Base-by-base conservation (phyloP, 2,797 vertebrate species). In the Trematocara caparti region DNA sequence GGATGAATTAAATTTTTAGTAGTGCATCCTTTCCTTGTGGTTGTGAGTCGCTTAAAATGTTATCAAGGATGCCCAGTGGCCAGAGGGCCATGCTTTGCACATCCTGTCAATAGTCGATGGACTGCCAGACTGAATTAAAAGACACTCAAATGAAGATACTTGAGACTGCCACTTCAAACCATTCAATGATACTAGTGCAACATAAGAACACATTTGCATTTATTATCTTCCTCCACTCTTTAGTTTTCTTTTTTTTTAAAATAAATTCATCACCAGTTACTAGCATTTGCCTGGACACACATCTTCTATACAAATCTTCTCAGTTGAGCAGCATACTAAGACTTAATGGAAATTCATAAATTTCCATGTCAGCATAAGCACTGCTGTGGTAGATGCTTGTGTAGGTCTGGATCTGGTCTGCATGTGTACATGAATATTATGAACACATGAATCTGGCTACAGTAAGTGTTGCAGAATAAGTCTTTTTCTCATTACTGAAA, bases 81-180 rank as follows among this genome's bases (percentile, higher is more conserved):
- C 40, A 17, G 9, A 17, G 21, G 40, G 21, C 40, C 64, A 71
- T 6, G 9, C 2, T 71, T 71, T 71, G 40, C 43, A 45, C 24
- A 71, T 30, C 24, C 40, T 71, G 21, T 71, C 40, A 11, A 71
- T 71, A 71, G 24, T 24, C 9, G 4, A 27, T 47, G 40, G 40
- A 17, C 15, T 47, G 40, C 40, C 40, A 71, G 66, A n/a, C 24
- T 71, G 64, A 47, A 71, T 71, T 71, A 71, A 47, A 71, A 47
- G 40, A 71, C 40, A 47, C 40, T 71, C 24, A 71, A 71, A 71
- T 71, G 15, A 47, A 47, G 15, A 47, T 71, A 47, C 40, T 71
- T 71, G 40, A 47, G 66, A 71, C 6, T 71, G 40, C 66, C 40
- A 71, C 66, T 47, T 47, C 24, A 47, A 47, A 71, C 40, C 40